Conservation (phyloP, 2,888 invertebrate species). For the Rhamphomyia laevipes region DNA sequence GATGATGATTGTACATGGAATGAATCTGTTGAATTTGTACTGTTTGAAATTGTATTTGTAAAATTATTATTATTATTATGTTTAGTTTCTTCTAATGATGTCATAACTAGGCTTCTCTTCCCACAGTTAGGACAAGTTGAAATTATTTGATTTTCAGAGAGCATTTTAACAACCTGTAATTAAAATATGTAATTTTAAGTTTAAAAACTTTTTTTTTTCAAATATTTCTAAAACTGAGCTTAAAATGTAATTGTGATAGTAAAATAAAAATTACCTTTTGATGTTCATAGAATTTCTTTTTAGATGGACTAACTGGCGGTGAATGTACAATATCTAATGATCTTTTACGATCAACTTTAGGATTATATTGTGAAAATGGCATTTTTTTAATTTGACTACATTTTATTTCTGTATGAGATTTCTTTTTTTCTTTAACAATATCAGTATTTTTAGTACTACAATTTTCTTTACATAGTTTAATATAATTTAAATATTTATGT, state of each 20-base stretch:
- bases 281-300: conserved; percentile 15
- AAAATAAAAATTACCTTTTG: conserved; percentile 12
- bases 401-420: background rate
- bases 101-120: conserved; percentile 14
- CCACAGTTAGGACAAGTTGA: conserved; percentile 13
- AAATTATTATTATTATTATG: conserved; percentile 4
- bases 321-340: conserved; percentile 3
- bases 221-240: too few relatives aligned
- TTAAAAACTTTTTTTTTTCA: too few relatives aligned
- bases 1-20: background rate
- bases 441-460: background rate
- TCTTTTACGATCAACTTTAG: conserved; percentile 5
- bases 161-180: conserved; percentile 9
- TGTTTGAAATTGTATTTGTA: background rate
- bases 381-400: background rate
- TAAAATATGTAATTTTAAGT: background rate
- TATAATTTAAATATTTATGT: conserved; percentile 3
- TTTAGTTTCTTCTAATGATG: background rate
- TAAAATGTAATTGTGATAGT: too few relatives aligned
- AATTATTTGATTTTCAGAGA: conserved; percentile 10
- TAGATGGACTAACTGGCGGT: conserved; percentile 17
- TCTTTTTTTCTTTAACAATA: background rate
- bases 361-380: conserved; percentile 10
- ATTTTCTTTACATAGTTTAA: conserved; percentile 11
- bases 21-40: background rate